A percentile compares a stretch with the other conserved stretches of the same genome.
phyloP scores from a whole-genome alignment of 2,113 vertebrate genomes.

The Galbula dea region DNA sequence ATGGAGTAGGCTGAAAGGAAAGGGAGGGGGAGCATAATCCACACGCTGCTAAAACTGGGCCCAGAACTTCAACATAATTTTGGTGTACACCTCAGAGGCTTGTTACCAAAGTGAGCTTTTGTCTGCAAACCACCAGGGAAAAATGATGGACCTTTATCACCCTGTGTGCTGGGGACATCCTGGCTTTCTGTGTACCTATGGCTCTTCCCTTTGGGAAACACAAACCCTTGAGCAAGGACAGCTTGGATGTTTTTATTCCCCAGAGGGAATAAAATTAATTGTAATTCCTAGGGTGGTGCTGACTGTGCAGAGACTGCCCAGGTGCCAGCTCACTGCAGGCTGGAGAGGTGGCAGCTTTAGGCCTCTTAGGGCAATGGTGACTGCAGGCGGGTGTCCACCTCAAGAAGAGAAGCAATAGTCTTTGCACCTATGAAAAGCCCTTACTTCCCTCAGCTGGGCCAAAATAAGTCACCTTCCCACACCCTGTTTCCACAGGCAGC shows the following conservation, averaged over 20 bases:
- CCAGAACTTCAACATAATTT: background rate
- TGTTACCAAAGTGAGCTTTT: background rate
- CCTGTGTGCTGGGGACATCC: accelerated
- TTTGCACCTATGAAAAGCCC: background rate
- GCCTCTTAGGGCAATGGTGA: background rate
- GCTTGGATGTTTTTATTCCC: background rate
- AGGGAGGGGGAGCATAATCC: background rate
- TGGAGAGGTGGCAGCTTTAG: background rate
- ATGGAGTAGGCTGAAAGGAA: background rate
- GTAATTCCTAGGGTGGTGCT: background rate
- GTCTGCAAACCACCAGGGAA: background rate
- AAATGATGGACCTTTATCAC: background rate
- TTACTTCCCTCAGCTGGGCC: background rate
- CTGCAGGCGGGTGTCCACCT: background rate
- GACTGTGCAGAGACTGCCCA: background rate
- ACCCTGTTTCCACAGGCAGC: background rate
- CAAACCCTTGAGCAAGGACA: background rate
- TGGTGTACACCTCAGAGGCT: accelerated
- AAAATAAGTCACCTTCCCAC: background rate
- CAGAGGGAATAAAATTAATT: background rate
- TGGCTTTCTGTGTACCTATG: no score
- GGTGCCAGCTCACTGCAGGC: background rate
- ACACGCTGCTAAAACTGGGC: background rate
- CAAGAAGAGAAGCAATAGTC: background rate
- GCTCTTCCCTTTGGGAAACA: background rate